These are phyloP conservation scores for Premnoplex brunnescens DNA, from an alignment of 2,797 vertebrate genomes.

Conservation along the genomic window DNA sequence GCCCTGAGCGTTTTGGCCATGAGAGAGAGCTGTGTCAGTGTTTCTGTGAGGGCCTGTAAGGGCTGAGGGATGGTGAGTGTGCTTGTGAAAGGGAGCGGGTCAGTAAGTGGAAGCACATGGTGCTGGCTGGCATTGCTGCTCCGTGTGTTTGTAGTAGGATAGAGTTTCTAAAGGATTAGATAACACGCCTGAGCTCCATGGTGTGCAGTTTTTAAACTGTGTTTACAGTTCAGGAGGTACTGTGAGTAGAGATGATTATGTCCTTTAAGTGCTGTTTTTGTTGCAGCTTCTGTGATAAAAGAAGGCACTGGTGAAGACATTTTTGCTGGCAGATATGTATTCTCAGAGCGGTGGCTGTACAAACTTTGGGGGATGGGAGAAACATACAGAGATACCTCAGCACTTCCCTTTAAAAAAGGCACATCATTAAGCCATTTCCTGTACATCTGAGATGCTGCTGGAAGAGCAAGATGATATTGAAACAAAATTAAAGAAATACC, in stretches of 20 bases:
- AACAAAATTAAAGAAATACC: slow-evolving; percentile 67
- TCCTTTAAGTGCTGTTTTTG: slow-evolving; percentile 53
- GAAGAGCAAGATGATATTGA: slow-evolving; percentile 45
- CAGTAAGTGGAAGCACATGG: neutral
- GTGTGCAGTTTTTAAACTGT: slow-evolving; percentile 21
- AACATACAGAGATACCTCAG: neutral
- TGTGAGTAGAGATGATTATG: slow-evolving; percentile 34
- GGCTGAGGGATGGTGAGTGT: neutral
- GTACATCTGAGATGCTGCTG: slow-evolving; percentile 48
- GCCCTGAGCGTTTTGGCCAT: rapidly evolving
- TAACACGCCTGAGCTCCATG: neutral
- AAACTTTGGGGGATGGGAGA: slow-evolving; percentile 21
- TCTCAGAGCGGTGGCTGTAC: neutral
- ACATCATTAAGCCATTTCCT: slow-evolving; percentile 52
- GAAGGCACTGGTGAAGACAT: neutral
- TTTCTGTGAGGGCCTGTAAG: rapidly evolving
- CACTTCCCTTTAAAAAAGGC: slow-evolving; percentile 35
- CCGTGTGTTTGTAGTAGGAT: slow-evolving; percentile 13
- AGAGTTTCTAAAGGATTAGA: slow-evolving; percentile 43
- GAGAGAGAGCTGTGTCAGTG: neutral
- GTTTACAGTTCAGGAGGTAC: slow-evolving; percentile 46
- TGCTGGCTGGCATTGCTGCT: neutral
- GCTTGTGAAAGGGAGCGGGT: neutral
- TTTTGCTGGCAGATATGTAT: neutral
- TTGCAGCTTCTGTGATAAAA: slow-evolving; percentile 42